Base-by-base conservation (phyloP, 2,113 vertebrate species). In the Mus pahari region DNA sequence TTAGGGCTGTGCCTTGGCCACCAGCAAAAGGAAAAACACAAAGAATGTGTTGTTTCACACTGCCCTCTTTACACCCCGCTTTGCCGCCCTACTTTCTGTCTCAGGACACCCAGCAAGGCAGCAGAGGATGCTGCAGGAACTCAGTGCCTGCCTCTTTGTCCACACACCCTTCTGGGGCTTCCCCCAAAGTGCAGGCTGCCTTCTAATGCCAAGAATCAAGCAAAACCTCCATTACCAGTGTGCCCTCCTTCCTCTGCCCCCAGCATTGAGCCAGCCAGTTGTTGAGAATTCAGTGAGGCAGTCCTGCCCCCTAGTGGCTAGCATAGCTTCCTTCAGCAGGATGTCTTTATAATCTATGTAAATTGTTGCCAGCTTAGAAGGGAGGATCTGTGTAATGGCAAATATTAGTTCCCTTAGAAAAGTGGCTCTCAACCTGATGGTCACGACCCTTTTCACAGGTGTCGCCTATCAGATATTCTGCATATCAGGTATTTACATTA, bases 221-320 rank as follows among this genome's bases (percentile, higher is more conserved):
- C 17, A 24, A 26, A 28, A 28, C 7, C 1, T 14, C 0, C 0
- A 28, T 0, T 8, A 0, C 12, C 3, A 36, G 0, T 0, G 7
- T 4, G 11, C 11, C 14, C 2, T 53, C 53, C 78, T 58, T 50
- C 33, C 31, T 22, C 55, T 39, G 19, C 5, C 8, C 7, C 13
- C 5, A 19, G 33, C 42, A 2, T 19, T 10, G 48, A 31, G 31
- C 17, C 0, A 13, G 64, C 2, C 22, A 12, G 7, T 45, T 7
- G 8, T n/a, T 6, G 36, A 22, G 73, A 33, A 1, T 11, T 36
- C 3, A 1, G 58, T n/a, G 64, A 74, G 45, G 90, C 6, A 9
- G 14, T 26, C 39, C 19, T 17, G n/a, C 71, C 86, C 68, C 31
- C 97, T 96, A 6, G 93, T 58, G 96, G 91, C 0, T 0, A 8